Conservation (phyloP, 2,888 invertebrate species). For the Pediacus dermestoides region DNA sequence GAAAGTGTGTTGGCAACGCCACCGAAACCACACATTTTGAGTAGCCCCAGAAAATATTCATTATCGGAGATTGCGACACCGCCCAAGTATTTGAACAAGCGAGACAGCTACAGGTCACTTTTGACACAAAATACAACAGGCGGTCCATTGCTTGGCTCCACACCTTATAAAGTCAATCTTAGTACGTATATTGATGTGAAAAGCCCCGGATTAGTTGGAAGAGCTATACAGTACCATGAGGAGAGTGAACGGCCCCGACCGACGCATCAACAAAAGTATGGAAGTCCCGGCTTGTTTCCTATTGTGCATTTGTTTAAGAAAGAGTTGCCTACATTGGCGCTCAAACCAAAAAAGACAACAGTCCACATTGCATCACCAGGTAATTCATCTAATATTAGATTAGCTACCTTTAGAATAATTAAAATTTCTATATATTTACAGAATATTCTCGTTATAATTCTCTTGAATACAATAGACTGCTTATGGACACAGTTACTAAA, state of each 20-base stretch:
- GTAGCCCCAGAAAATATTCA: conserved; percentile 33
- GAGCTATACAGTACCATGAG: conserved; percentile 53
- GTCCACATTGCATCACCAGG: conserved; percentile 42
- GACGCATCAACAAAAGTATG: conserved; percentile 47
- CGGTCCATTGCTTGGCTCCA: conserved; percentile 51
- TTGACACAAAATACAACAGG: conserved; percentile 22
- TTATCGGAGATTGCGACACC: conserved; percentile 31
- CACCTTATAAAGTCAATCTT: conserved; percentile 51
- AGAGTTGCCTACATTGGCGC: conserved; percentile 42
- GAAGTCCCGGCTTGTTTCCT: conserved; percentile 51
- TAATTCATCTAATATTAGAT: conserved; percentile 10
- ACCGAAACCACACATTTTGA: conserved; percentile 24
- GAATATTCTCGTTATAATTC: conserved; percentile 19
- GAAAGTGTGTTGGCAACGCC: conserved; percentile 26
- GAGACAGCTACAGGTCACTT: conserved; percentile 9
- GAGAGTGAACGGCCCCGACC: conserved; percentile 33
- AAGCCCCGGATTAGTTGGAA: conserved; percentile 53
- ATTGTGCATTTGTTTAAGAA: conserved; percentile 52
- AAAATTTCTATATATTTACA: conserved; percentile 1
- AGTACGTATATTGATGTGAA: conserved; percentile 53
- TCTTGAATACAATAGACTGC: conserved; percentile 31
- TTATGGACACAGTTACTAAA: conserved; percentile 32
- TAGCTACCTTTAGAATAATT: background rate
- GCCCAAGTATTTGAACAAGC: conserved; percentile 16
- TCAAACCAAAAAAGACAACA: conserved; percentile 39